These are phyloP conservation scores for Sebastes miniatus DNA, from an alignment of 2,797 vertebrate genomes.

Conservation along the genomic window DNA sequence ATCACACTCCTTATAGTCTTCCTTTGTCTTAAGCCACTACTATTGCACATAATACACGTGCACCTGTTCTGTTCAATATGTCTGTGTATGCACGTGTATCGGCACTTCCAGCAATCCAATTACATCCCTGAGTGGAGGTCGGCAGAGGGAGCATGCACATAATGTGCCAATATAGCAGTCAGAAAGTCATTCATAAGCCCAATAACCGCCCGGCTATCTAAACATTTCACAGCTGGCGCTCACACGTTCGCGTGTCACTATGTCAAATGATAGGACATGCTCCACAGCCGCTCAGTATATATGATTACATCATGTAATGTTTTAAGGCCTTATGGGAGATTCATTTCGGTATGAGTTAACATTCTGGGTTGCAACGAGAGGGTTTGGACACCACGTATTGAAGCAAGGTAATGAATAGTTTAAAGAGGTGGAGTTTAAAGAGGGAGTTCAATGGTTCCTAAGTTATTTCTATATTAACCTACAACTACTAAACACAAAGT, in stretches of 20 bases:
- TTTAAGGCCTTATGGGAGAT: background rate
- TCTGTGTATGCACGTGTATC: background rate
- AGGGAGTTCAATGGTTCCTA: background rate
- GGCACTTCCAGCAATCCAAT: conserved; percentile 48
- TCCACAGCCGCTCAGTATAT: background rate
- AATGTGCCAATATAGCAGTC: conserved; percentile 13
- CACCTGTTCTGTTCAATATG: conserved; percentile 23
- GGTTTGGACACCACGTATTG: background rate
- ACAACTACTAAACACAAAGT: background rate
- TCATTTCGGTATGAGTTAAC: background rate
- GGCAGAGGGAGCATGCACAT: conserved; percentile 8
- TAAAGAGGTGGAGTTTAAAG: background rate
- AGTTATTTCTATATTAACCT: conserved; percentile 15
- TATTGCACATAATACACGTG: conserved; percentile 6
- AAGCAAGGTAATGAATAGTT: background rate
- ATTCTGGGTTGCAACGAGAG: background rate
- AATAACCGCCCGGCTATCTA: background rate
- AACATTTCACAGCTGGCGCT: conserved; percentile 23
- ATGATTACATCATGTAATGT: conserved; percentile 13
- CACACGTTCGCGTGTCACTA: conserved; percentile 25
- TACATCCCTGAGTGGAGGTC: conserved; percentile 53
- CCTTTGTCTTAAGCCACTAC: background rate
- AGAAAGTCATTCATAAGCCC: conserved; percentile 12
- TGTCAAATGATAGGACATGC: conserved; percentile 12
- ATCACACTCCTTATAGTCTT: background rate